Evolutionary conservation across 2,113 vertebrate genomes (phyloP).

Genomic region (Pseudonaja textilis): DNA sequence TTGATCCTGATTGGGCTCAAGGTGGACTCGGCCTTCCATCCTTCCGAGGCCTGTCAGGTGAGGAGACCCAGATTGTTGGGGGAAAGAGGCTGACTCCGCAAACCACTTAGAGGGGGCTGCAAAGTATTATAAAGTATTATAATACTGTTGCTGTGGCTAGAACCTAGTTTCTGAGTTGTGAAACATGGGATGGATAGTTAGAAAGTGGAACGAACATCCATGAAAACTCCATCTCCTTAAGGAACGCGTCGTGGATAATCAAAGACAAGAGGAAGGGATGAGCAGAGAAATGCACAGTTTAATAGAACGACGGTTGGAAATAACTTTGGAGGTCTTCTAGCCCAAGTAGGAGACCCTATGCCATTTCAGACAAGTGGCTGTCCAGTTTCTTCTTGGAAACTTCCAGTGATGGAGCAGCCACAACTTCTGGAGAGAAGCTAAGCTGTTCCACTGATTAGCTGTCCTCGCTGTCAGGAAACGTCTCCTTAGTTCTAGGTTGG

Average conservation of each 20-base stretch:
- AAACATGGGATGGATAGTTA: neutral
- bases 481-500: neutral
- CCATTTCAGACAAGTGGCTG: too few species aligned
- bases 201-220: neutral
- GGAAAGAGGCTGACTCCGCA: neutral
- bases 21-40: neutral
- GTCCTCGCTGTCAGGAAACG: too few species aligned
- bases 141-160: neutral
- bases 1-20: neutral
- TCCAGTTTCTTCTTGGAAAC: too few species aligned
- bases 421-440: too few species aligned
- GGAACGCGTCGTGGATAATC: neutral
- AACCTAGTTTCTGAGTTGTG: neutral
- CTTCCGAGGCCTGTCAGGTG: neutral
- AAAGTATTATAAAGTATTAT: neutral
- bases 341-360: too few species aligned
- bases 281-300: neutral
- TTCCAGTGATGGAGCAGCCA: too few species aligned
- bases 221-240: neutral
- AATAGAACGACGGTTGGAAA: too few species aligned
- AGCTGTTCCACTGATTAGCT: too few species aligned
- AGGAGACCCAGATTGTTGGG: neutral
- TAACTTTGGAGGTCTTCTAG: too few species aligned
- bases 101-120: neutral
- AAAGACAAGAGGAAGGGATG: neutral